Evolutionary conservation across 2,113 vertebrate species (phyloP), one percentile per base, ranked within the genome.

Genomic region (Paedocypris sp.): DNA sequence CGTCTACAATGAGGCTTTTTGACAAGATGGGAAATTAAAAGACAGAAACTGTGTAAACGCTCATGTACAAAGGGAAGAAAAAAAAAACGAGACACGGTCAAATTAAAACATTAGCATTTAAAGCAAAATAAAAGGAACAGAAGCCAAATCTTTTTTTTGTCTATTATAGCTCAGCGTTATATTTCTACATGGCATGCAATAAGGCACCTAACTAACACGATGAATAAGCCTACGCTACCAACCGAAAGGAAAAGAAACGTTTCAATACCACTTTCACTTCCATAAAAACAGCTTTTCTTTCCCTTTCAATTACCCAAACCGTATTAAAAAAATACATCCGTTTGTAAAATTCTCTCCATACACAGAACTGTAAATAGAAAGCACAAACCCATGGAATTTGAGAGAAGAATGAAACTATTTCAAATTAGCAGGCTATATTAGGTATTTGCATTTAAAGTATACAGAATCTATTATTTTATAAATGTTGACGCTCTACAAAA

Each of bases 141-240:
- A 77, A 71, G 77, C 75, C 77, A 74, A 80, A 81, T 73, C 68
- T 62, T 73, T 73, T 70, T 78, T 68, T 73, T 71, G 75, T 67
- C 61, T 82, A 76, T 76, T 77, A 85, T 75, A 83, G 77, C 76
- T 82, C 64, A 6, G 82, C 84, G 82, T n/a, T 83, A 85, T 81
- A 84, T 82, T 78, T 84, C 83, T 85, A 87, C 78, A 82, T 70
- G 73, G 84, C 85, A 87, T 87, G 85, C 85, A 85, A 72, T 86
- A 87, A 87, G 85, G 85, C 85, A 87, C 84, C 85, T 86, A 87
- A 75, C 85, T 87, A 86, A 87, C 80, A 86, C 83, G 83, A 84
- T 80, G 82, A 83, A 78, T 73, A 84, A 82, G 82, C 68, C 83
- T 87, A 87, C 81, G 84, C 84, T 86, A 87, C 69, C 73, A 75